phyloP scores from a whole-genome alignment of 2,113 vertebrate species.

The Neomonachus schauinslandi region DNA sequence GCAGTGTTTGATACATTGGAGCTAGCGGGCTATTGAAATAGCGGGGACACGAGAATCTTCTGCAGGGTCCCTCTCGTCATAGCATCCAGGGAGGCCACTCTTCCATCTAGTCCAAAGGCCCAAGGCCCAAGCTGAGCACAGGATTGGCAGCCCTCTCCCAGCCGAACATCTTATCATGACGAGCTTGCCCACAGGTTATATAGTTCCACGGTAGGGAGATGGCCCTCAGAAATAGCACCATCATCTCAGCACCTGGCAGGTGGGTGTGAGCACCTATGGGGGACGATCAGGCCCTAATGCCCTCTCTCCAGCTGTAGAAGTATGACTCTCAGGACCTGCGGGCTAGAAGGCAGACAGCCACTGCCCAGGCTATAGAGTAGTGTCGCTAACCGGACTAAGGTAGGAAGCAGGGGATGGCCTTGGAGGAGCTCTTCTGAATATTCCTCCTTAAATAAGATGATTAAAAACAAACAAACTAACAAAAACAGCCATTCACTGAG shows the following conservation, averaged over 20 bases:
- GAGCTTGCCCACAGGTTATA: background rate
- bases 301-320: background rate
- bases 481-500: background rate
- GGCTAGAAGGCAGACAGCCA: background rate
- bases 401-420: background rate
- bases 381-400: background rate
- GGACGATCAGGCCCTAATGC: background rate
- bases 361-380: background rate
- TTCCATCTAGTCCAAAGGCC: conserved; percentile 9
- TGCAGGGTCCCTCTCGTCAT: background rate
- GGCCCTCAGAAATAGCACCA: background rate
- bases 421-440: background rate
- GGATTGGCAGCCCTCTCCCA: background rate
- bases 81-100: background rate
- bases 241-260: background rate
- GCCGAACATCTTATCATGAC: background rate
- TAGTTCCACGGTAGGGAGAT: background rate
- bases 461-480: background rate
- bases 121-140: background rate
- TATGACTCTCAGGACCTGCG: background rate
- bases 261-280: background rate
- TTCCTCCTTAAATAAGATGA: background rate
- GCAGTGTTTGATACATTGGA: background rate
- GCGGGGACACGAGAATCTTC: background rate
- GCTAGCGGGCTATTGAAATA: background rate